These are phyloP conservation scores for Bombus huntii DNA, from an alignment of 1,140 invertebrate species.

Conservation along the genomic window DNA sequence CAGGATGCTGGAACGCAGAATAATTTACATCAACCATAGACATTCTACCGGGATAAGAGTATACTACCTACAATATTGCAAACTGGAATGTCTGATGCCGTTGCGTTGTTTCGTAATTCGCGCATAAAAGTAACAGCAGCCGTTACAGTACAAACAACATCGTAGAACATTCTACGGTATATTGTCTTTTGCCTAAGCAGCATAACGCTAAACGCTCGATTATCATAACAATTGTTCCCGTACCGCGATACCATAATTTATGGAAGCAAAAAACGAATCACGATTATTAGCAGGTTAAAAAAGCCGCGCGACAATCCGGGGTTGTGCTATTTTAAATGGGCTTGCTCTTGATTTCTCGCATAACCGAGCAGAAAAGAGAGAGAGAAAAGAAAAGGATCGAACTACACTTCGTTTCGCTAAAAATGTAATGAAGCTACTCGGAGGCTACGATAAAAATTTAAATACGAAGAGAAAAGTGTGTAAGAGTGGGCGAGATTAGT, in stretches of 20 bases:
- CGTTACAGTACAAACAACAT: no score
- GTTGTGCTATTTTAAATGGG: neutral
- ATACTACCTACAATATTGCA: no score
- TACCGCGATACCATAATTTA: neutral
- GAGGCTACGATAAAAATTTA: neutral
- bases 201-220: neutral
- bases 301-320: neutral
- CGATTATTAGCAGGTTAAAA: neutral
- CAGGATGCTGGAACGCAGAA: neutral
- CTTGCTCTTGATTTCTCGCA: neutral
- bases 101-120: neutral
- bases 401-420: neutral
- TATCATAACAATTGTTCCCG: neutral
- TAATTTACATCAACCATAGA: neutral
- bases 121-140: neutral
- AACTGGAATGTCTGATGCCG: neutral
- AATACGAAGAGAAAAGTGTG: neutral
- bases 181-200: neutral
- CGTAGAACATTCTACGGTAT: neutral
- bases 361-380: neutral
- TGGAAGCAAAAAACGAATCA: neutral
- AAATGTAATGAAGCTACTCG: neutral
- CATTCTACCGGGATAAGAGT: neutral
- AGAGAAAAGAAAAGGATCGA: neutral
- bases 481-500: neutral